These are phyloP conservation scores for mouse (Mus musculus) DNA, from an alignment of 2,113 vertebrate species.

Conservation along the genomic window GRCm39 chr1:22476501-22477000, in stretches of 20 bases:
- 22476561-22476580: not conserved
- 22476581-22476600: not conserved
- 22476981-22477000: not conserved
- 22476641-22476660: not conserved
- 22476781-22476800: not conserved
- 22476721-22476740: not conserved
- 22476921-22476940: not conserved
- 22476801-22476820: not conserved
- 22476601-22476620: not conserved
- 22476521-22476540: not conserved
- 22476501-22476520: not conserved
- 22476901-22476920: not conserved
- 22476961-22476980: not conserved
- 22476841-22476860: not conserved
- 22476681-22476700: fast-evolving
- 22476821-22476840: fast-evolving
- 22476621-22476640: not conserved
- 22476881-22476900: not conserved
- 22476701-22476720: not conserved
- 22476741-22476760: not conserved
- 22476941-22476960: not conserved
- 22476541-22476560: not conserved
- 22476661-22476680: no score
- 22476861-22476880: not conserved
- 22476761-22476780: not conserved